Percentiles rank a stretch among this genome's conserved stretches.
Conservation (phyloP, 2,113 vertebrate species). For the Typhlomys cinereus region DNA sequence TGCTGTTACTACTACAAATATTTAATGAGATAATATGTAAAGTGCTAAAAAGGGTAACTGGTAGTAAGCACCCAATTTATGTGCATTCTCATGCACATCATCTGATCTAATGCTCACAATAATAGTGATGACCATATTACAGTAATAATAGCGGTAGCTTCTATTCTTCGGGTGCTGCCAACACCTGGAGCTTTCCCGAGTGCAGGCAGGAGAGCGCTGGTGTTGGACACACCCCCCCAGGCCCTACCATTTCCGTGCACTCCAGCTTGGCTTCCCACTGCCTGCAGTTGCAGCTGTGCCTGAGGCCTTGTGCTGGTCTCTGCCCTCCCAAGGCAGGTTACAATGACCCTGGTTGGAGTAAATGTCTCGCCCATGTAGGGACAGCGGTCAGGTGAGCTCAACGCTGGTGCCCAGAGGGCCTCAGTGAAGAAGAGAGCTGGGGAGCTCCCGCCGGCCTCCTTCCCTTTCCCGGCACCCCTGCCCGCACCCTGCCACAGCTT, state of each 20-base stretch:
- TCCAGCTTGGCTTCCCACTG: neutral
- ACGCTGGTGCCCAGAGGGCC: neutral
- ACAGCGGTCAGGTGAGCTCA: neutral
- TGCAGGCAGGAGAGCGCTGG: neutral
- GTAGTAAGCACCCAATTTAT: neutral
- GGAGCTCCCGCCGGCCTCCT: neutral
- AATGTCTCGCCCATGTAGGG: neutral
- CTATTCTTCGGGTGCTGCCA: neutral
- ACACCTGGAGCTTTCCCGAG: too few species aligned
- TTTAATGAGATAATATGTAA: neutral
- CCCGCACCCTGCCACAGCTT: neutral
- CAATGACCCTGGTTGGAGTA: neutral
- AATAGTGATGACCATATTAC: neutral
- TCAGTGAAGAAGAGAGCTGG: neutral
- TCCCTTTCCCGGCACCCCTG: neutral
- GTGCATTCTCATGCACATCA: neutral
- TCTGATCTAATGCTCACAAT: neutral
- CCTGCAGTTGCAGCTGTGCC: conserved; percentile 2
- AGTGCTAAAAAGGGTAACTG: neutral
- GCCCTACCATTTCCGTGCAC: neutral
- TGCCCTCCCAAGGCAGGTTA: neutral
- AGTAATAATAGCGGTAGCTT: neutral
- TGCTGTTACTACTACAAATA: neutral
- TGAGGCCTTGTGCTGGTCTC: neutral
- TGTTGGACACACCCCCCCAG: neutral